Conservation (phyloP, 2,888 invertebrate genomes). For the Trissolcus japonicus region DNA sequence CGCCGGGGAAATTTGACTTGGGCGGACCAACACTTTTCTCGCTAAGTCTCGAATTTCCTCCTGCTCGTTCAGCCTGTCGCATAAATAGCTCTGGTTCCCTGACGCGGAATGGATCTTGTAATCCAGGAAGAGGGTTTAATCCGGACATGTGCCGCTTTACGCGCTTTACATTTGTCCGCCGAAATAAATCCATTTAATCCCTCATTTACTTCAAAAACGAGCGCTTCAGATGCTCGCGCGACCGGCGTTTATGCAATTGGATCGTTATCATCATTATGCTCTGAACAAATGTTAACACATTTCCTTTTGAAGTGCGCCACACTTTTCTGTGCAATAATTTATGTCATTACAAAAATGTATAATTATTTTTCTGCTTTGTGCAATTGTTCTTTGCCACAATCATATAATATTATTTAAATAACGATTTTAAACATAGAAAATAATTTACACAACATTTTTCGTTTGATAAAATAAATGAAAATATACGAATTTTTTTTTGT, state of each 20-base stretch:
- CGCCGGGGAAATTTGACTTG: background rate
- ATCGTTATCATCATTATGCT: constrained; percentile 49
- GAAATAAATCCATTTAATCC: constrained; percentile 66
- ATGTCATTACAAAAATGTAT: constrained; percentile 20
- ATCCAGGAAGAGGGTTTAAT: constrained; percentile 62
- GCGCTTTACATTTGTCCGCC: constrained; percentile 65
- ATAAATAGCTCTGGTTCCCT: constrained; percentile 12
- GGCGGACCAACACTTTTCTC: background rate
- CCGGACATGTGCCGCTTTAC: constrained; percentile 60
- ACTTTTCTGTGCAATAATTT: constrained; percentile 40
- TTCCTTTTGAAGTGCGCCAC: constrained; percentile 45
- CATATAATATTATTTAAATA: constrained; percentile 3
- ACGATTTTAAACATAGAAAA: background rate
- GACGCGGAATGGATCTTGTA: constrained; percentile 41
- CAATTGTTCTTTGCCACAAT: background rate
- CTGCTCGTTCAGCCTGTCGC: constrained; percentile 4
- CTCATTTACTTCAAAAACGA: constrained; percentile 59
- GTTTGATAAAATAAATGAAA: no score
- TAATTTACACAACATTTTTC: no score
- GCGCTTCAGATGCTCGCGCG: constrained; percentile 39
- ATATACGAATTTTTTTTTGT: no score
- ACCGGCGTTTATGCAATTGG: constrained; percentile 42
- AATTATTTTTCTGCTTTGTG: constrained; percentile 3
- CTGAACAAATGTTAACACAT: constrained; percentile 53
- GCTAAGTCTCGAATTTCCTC: constrained; percentile 25